A percentile compares a stretch with the other conserved stretches of the same genome.
Conservation (phyloP, 2,888 invertebrate genomes). For the Caenorhabditis macrosperma region DNA sequence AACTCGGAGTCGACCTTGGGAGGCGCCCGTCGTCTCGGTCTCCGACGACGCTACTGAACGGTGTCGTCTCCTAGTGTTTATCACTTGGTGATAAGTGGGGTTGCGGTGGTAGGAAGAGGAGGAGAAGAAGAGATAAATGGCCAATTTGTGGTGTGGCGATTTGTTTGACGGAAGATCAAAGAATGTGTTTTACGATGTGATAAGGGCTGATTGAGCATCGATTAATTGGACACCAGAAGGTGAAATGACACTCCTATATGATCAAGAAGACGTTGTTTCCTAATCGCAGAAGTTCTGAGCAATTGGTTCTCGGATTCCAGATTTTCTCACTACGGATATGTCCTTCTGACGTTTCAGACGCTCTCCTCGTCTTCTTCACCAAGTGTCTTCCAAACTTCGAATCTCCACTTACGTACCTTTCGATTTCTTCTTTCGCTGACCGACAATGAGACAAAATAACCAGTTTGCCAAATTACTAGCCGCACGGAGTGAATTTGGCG, state of each 20-base stretch:
- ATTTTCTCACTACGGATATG: no score
- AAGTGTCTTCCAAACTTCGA: neutral
- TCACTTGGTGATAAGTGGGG: constrained; percentile 47
- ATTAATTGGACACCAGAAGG: no score
- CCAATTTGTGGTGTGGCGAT: constrained; percentile 26
- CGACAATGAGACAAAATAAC: constrained; percentile 10
- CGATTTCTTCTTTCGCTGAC: constrained; percentile 18
- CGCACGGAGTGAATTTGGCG: constrained; percentile 45
- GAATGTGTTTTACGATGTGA: constrained; percentile 11
- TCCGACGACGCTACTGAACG: constrained; percentile 13
- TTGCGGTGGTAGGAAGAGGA: constrained; percentile 40
- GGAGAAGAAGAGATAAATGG: constrained; percentile 39
- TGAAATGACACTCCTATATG: neutral
- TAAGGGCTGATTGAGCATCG: neutral
- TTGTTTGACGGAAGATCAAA: constrained; percentile 37
- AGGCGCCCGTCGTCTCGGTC: neutral
- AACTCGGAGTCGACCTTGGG: constrained; percentile 54
- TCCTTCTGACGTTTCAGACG: no score
- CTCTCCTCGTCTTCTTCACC: no score
- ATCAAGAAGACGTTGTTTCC: no score
- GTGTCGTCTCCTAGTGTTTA: constrained; percentile 31
- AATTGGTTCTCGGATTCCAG: no score
- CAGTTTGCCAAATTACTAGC: constrained; percentile 52
- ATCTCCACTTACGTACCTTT: neutral
- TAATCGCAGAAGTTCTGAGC: no score